A percentile compares a stretch with the other conserved stretches of the same genome.
phyloP scores from a whole-genome alignment of 2,797 vertebrate species.

The Xyrichtys novacula region DNA sequence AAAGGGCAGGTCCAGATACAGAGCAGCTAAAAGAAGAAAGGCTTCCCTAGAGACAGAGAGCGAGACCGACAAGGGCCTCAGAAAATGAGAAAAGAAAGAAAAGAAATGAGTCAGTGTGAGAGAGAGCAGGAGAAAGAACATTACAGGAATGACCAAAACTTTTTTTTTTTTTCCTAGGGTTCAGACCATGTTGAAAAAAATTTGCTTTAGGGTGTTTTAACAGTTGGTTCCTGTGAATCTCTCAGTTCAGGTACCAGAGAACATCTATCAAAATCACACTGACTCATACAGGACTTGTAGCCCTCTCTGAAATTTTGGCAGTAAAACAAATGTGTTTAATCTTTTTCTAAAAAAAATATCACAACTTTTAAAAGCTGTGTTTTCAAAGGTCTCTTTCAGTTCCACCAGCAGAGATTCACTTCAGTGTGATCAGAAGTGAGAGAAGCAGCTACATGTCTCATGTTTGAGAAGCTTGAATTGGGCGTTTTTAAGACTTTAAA shows the following conservation, averaged over 20 bases:
- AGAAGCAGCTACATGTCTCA: neutral
- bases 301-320: neutral
- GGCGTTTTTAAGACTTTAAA: neutral
- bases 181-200: constrained; percentile 5
- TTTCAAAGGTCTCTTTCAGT: neutral
- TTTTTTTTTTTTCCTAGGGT: constrained; percentile 23
- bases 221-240: constrained; percentile 16
- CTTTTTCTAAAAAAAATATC: neutral
- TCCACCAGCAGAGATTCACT: neutral
- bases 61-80: constrained; percentile 43
- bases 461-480: neutral
- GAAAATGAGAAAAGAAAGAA: constrained; percentile 47
- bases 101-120: constrained; percentile 27
- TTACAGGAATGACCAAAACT: constrained; percentile 32
- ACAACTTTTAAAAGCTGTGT: neutral
- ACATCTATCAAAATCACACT: constrained; percentile 1
- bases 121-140: constrained; percentile 24
- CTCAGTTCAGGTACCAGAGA: constrained; percentile 2
- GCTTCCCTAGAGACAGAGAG: constrained; percentile 63
- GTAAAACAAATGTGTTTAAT: neutral
- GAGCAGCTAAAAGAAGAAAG: constrained; percentile 75
- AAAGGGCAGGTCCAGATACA: constrained; percentile 71
- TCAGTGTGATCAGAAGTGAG: neutral
- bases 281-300: neutral
- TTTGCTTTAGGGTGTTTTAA: neutral